Base-by-base conservation (phyloP, 2,888 invertebrate species). In the Tyria jacobaeae region DNA sequence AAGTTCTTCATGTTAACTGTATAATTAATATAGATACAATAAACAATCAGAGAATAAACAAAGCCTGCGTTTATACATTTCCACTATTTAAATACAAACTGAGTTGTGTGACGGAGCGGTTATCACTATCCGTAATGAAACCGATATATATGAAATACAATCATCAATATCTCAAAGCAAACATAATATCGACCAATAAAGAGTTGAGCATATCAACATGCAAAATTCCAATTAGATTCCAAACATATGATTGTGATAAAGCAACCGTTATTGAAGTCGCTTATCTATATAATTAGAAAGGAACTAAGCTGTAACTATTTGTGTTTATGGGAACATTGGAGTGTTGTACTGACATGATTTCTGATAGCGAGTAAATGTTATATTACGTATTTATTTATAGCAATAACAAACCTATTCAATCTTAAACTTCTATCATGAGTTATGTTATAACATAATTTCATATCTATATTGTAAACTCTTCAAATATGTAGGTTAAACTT, bases 211-310 rank as follows among this genome's bases (percentile, higher is more conserved):
- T 91, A 93, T 92, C 89, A 89, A 91, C 91, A 93, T 92, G 93
- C 91, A 84, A 93, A 93, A 92, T 92, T 90, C 92, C 92, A 93
- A 93, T 94, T 94, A 94, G 91, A 94, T 91, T 92, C 91, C 82
- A 86, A 90, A 92, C 91, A 89, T 84, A 92, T 86, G 89, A 89
- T 91, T 92, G 88, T 90, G 94, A 94, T 93, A 94, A 92, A 91
- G 84, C 85, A 84, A 86, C 88, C 91, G 90, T 92, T 94, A 94
- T 94, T 93, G 91, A 83, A 91, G 85, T 87, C 77, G 84, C 90
- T 94, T 94, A 94, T 94, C 94, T 90, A 75, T 83, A 92, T 94
- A 92, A 94, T 94, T 94, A 91, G 93, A 92, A 92, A 90, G 78
- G 86, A 89, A 93, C 89, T 92, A 91, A 92, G 91, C 93, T 93